Percentiles rank a stretch among this genome's conserved stretches.
phyloP scores from a whole-genome alignment of 2,888 invertebrate genomes.

The Geophilus truncorum region DNA sequence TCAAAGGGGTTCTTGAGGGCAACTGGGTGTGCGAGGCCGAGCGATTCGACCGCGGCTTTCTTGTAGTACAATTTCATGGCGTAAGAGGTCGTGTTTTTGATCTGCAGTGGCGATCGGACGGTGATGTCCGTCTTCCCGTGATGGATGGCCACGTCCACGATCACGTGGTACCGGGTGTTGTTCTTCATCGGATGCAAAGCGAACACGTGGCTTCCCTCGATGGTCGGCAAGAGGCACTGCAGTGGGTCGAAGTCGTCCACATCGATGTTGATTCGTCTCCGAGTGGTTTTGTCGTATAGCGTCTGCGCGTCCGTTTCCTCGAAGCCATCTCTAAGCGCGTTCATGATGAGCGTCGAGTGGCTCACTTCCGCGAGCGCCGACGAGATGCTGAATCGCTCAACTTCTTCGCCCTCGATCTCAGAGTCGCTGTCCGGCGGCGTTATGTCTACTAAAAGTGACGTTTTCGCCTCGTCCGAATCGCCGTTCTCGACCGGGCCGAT shows the following conservation, averaged over 20 bases:
- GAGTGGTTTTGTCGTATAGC: conserved; percentile 61
- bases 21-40: conserved; percentile 48
- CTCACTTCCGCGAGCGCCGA: conserved; percentile 42
- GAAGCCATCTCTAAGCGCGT: conserved; percentile 28
- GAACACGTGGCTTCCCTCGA: conserved; percentile 45
- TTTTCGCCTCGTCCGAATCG: conserved; percentile 35
- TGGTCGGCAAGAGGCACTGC: conserved; percentile 44
- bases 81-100: conserved; percentile 71
- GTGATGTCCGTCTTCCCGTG: conserved; percentile 59
- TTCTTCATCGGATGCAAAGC: conserved; percentile 50
- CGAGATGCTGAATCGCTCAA: conserved; percentile 41
- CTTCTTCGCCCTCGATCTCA: conserved; percentile 41
- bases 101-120: conserved; percentile 69
- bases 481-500: conserved; percentile 1
- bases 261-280: conserved; percentile 60
- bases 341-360: conserved; percentile 34
- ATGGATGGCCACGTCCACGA: conserved; percentile 61
- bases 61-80: conserved; percentile 69
- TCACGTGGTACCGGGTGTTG: conserved; percentile 61
- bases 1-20: conserved; percentile 64
- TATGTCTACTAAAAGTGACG: conserved; percentile 39
- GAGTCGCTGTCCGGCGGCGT: conserved; percentile 39
- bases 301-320: conserved; percentile 48
- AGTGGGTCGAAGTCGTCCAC: conserved; percentile 48
- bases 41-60: conserved; percentile 62